Base-by-base conservation (phyloP, 2,113 vertebrate species). In the Vidua macroura region DNA sequence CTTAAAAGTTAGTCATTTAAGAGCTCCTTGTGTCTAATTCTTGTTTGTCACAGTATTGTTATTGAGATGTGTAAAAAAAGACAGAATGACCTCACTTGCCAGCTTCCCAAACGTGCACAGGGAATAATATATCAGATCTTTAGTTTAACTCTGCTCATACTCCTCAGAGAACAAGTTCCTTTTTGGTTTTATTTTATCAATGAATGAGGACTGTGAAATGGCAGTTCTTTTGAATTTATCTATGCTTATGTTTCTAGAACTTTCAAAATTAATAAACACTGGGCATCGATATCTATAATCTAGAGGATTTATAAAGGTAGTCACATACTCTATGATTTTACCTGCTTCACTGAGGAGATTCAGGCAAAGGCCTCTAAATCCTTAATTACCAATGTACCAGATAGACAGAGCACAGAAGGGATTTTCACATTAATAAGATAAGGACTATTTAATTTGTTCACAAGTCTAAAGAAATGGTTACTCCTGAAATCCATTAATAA, bases 341-440 rank as follows among this genome's bases (percentile, higher is more conserved):
- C 73, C 51, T 77, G 23, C 52, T 41, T 90, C 48, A 30, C 44
- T 78, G 53, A 90, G 43, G 43, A 86, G 24, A 91, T 70, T 66
- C 37, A 83, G 75, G 44, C 30, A 94, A 74, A 94, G 20, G 3
- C 18, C 39, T 70, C 51, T 79, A 96, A 84, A 85, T 83, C 59
- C 58, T 93, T 94, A 93, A 95, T 95, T 95, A 84, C 53, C 4
- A 4, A 58, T 55, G 37, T 83, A 91, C 49, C 53, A 51, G 70
- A 87, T 43, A 94, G 69, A 72, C 7, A 77, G 44, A 92, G 17
- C 22, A 87, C 13, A 84, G 63, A 91, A 79, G 23, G 76, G 41
- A 90, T 91, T 95, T 95, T 92, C 83, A 39, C 73, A 92, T 73
- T 91, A 76, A 64, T 78, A 73, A 94, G 76, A 92, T 92, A 92